Evolutionary conservation across 1,140 invertebrate genomes (phyloP), one percentile per base, ranked within the genome.

Genomic region (Brachystomella parvula): DNA sequence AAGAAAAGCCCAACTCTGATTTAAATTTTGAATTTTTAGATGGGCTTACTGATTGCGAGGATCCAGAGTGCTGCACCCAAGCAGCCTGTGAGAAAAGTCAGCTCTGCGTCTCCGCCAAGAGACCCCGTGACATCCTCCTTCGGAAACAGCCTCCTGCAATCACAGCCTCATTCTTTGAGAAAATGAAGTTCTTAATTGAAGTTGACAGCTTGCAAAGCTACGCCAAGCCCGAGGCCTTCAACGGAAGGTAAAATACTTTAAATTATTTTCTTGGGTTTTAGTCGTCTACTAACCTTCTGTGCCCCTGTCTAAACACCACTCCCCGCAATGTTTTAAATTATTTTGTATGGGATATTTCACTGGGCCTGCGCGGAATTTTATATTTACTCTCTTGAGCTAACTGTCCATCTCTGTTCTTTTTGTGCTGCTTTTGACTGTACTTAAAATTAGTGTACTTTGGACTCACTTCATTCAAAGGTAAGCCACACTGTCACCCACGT

Each of bases 401-500:
- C 75, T 77, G 72, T 68, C 61, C 85, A 86, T 71, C 85, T 85
- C 78, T 75, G 26, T 39, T 62, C 49, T 76, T 78, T 24, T 75
- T 76, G 73, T 78, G 76, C 77, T 78, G 78, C 78, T 75, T 66
- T 64, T 53, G 49, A 53, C 49, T 53, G 63, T 65, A 66, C 59
- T 69, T 44, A 6, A 60, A 60, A 28, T 39, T 32, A 93, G 90
- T 89, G 88, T 92, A 82, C 92, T 94, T 88, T 94, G 91, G 91
- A 94, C 91, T 86, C 89, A 93, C 87, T 94, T 94, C 89, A 93
- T 93, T 80, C 88, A 89, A 85, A 94, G 91, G 91, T 94, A 92
- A 93, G 90, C 31, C 35, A 30, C n/a, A 17, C 21, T 21, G 2
- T 59, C 12, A 19, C 21, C 28, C 28, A 26, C 28, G 9, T 59